Evolutionary conservation across 2,113 vertebrate species (phyloP).

Genomic region (Centropus bengalensis): DNA sequence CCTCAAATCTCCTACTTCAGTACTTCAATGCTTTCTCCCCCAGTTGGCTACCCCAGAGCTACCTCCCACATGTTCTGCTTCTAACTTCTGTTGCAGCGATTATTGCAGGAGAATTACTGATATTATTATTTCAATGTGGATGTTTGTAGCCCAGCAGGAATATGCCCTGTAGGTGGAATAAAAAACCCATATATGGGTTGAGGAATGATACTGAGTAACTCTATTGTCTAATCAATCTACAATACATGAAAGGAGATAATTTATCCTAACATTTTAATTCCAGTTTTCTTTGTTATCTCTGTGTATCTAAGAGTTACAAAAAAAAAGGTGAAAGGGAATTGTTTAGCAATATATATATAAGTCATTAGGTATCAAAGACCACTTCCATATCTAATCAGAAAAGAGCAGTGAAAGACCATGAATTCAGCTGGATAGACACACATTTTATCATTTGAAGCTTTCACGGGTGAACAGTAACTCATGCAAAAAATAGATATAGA

Average conservation of each 20-base stretch:
- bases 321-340: not conserved
- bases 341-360: not conserved
- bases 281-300: not conserved
- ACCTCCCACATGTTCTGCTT: not conserved
- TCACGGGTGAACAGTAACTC: not conserved
- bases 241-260: not conserved
- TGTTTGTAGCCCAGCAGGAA: not conserved
- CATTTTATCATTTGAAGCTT: not conserved
- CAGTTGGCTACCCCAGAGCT: not conserved
- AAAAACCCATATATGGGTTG: accelerated
- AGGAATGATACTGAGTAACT: not conserved
- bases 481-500: not conserved
- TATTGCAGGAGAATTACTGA: not conserved
- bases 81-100: not conserved
- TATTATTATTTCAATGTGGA: not conserved
- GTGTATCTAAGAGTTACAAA: not conserved
- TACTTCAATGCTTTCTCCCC: not conserved
- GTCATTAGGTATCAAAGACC: not conserved
- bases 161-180: not conserved
- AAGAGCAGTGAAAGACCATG: not conserved
- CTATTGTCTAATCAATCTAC: not conserved
- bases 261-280: not conserved
- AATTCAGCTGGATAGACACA: not conserved
- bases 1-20: not conserved
- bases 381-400: not conserved